phyloP scores from a whole-genome alignment of 2,888 invertebrate species.

The Luffia ferchaultella region DNA sequence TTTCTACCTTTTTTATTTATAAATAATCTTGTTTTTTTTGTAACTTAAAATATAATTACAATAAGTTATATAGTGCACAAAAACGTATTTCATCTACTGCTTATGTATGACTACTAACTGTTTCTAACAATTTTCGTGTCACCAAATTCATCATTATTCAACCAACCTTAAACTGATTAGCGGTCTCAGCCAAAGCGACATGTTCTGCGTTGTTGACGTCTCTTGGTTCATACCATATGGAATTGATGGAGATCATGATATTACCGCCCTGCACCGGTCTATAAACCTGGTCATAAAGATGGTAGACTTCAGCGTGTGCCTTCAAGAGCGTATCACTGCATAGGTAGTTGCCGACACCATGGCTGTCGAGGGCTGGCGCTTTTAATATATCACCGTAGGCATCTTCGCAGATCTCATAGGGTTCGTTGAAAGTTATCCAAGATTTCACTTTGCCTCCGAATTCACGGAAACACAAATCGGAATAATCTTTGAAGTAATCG shows the following conservation, averaged over 20 bases:
- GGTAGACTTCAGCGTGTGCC: constrained; percentile 73
- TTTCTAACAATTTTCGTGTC: too few relatives aligned
- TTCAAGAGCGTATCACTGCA: constrained; percentile 71
- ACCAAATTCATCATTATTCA: too few relatives aligned
- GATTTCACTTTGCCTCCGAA: constrained; percentile 67
- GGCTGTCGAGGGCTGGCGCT: constrained; percentile 60
- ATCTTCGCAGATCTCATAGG: constrained; percentile 59
- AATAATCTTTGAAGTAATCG: constrained; percentile 64
- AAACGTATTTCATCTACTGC: too few relatives aligned
- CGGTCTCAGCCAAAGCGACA: constrained; percentile 50
- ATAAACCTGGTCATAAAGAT: constrained; percentile 69
- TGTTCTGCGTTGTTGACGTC: constrained; percentile 45
- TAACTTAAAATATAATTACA: too few relatives aligned
- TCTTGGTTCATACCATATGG: constrained; percentile 61
- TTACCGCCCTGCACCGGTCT: constrained; percentile 59
- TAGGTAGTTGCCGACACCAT: constrained; percentile 69
- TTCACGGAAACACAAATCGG: constrained; percentile 57
- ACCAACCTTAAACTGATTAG: constrained; percentile 63
- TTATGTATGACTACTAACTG: too few relatives aligned
- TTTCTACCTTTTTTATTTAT: too few relatives aligned
- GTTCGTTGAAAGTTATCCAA: constrained; percentile 78
- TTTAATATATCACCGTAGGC: constrained; percentile 61
- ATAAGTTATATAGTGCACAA: too few relatives aligned
- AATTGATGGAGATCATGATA: constrained; percentile 61
- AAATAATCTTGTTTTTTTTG: too few relatives aligned